Base-by-base conservation (phyloP, 2,113 vertebrate species). In the Jaculus jaculus region DNA sequence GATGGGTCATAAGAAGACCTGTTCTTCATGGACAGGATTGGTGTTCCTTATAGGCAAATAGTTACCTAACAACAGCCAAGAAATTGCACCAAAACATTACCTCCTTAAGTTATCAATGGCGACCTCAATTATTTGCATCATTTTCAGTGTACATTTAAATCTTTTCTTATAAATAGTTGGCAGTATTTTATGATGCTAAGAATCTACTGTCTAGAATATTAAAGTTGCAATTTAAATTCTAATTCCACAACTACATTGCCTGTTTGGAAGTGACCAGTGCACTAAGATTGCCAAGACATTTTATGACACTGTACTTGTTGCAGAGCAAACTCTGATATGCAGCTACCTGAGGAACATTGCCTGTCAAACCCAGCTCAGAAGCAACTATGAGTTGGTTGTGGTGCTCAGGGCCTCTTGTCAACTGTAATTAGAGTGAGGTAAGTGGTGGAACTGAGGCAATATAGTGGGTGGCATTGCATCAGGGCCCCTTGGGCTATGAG, bases 381-480 rank as follows among this genome's bases (percentile, higher is more conserved):
- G 58, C 18, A 28, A 28, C 68, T 80, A 60, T 65, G 60, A 69
- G 10, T 71, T 65, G 58, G 73, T 85, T 75, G 34, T 69, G 93
- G 60, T 78, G 88, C 60, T 94, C 4, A 0, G 65, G 68, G 28
- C 74, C 71, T 63, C 58, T 87, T 63, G 24, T 68, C 47, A 89
- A 75, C 39, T 84, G 51, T 68, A 77, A 39, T 39, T 37, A 20
- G 81, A 63, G 26, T 87, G 20, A 96, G 39, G 32, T 51, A 47
- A 74, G 6, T 87, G 84, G 74, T 92, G 24, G 60, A 83, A 94
- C 90, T 93, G 94, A 89, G 72, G 92, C 58, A 94, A 91, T 37
- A 39, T 3, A 73, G 54, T 9, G 0, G 1, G n/a, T 4, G n/a
- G 34, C 47, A 15, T 96, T 96, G 96, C 94, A 92, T 92, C 91